These are phyloP conservation scores for Clavelina lepadiformis DNA, from an alignment of 23 tunicate genomes.

Conservation along the genomic window DNA sequence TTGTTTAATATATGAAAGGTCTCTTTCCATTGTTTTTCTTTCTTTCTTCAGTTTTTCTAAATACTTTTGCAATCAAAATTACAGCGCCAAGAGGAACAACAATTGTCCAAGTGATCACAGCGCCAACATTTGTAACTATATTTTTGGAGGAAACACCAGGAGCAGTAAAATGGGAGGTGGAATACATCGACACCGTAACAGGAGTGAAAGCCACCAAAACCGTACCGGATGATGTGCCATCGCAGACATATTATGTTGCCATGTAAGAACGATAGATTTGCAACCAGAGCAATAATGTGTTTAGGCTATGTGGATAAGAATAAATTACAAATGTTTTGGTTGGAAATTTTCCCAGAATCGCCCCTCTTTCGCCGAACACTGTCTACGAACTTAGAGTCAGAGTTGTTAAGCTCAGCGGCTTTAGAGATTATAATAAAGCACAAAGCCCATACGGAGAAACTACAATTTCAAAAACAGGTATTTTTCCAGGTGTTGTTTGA, in stretches of 20 bases:
- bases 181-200: constrained; percentile 11
- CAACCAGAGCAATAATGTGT: too few relatives aligned
- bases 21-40: too few relatives aligned
- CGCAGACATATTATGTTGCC: constrained; percentile 8
- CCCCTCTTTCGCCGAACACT: neutral
- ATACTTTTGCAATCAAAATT: too few relatives aligned
- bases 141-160: constrained; percentile 24
- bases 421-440: neutral
- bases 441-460: too few relatives aligned
- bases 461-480: too few relatives aligned
- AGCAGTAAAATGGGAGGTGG: constrained; percentile 19
- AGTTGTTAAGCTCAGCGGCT: neutral
- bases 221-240: constrained; percentile 10
- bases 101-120: constrained; percentile 4
- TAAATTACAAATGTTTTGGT: too few relatives aligned
- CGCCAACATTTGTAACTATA: constrained; percentile 16
- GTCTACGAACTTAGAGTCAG: neutral
- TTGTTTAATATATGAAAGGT: too few relatives aligned
- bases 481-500: too few relatives aligned
- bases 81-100: constrained; percentile 6
- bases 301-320: neutral
- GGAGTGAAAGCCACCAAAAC: neutral
- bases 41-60: too few relatives aligned
- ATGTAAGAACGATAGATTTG: too few relatives aligned
- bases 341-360: neutral